phyloP scores from a whole-genome alignment of 92 coral and sea anemone species.

The Palythoa grandis region DNA sequence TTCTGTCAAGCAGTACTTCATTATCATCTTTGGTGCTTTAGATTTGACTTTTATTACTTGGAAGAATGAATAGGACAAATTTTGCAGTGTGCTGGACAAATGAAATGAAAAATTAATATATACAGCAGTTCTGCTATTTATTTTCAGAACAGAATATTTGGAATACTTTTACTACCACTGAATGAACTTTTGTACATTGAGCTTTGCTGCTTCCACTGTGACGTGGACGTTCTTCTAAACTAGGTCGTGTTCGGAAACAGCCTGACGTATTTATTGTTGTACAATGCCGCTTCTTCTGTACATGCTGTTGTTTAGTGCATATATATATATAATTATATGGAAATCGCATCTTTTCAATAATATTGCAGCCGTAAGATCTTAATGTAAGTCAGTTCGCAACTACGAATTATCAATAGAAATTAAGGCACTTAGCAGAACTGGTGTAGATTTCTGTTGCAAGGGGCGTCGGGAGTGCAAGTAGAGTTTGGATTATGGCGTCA shows the following conservation, averaged over 20 bases:
- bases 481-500: too few relatives aligned
- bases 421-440: not conserved
- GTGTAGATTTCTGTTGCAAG: too few relatives aligned
- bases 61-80: slow-evolving; percentile 50
- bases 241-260: not conserved
- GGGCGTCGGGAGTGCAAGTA: too few relatives aligned
- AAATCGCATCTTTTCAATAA: not conserved
- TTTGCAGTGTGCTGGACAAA: slow-evolving; percentile 46
- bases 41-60: slow-evolving; percentile 15
- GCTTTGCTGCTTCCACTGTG: not conserved
- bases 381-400: not conserved
- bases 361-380: not conserved
- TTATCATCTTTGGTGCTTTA: not conserved
- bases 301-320: slow-evolving; percentile 12
- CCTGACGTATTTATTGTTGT: slow-evolving; percentile 26
- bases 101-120: slow-evolving; percentile 64
- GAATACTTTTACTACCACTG: slow-evolving; percentile 45
- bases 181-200: slow-evolving; percentile 31
- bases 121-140: slow-evolving; percentile 77
- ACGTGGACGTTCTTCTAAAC: not conserved
- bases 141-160: slow-evolving; percentile 63
- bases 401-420: not conserved
- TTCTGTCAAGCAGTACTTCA: not conserved
- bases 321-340: not conserved
- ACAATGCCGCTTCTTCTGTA: not conserved